Evolutionary conservation across 2,797 vertebrate genomes (phyloP).

Genomic region (Urophycis tenuis): DNA sequence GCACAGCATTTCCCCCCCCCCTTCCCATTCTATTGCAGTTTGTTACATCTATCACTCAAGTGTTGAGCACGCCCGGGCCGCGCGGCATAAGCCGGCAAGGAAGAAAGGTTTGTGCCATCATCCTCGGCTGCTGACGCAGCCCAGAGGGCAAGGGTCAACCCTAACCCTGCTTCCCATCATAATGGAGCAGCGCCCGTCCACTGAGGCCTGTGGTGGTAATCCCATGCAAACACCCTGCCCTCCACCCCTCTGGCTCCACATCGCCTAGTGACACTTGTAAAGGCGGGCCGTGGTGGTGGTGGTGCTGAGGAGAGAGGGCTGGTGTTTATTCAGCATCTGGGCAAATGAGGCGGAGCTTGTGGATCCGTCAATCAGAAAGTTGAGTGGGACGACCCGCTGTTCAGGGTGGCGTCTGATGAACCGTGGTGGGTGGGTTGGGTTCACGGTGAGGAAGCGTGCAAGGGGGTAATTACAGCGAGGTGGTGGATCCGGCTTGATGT

Average conservation of each 20-base stretch:
- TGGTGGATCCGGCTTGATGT: background rate
- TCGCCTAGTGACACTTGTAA: slow-evolving; percentile 36
- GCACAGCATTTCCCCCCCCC: no score
- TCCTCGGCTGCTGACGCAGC: background rate
- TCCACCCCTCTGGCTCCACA: slow-evolving; percentile 25
- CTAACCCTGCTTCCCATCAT: background rate
- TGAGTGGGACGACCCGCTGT: background rate
- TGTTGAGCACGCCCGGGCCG: background rate
- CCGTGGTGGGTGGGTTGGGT: background rate
- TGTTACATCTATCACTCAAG: background rate
- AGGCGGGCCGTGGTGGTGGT: slow-evolving; percentile 30
- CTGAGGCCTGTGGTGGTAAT: background rate
- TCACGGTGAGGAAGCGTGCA: slow-evolving; percentile 7
- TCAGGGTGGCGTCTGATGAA: background rate
- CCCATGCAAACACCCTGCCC: slow-evolving; percentile 29
- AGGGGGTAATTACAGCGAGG: slow-evolving; percentile 19
- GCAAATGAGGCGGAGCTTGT: slow-evolving; percentile 44
- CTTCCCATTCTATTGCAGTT: background rate
- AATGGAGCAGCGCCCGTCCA: background rate
- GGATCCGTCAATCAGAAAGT: slow-evolving; percentile 19
- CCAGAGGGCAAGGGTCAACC: background rate
- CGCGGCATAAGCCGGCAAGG: background rate
- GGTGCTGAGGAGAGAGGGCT: background rate
- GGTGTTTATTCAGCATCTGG: slow-evolving; percentile 46
- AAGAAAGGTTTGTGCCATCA: background rate